Conservation (phyloP, 1,140 invertebrate genomes). For the Halesus radiatus region DNA sequence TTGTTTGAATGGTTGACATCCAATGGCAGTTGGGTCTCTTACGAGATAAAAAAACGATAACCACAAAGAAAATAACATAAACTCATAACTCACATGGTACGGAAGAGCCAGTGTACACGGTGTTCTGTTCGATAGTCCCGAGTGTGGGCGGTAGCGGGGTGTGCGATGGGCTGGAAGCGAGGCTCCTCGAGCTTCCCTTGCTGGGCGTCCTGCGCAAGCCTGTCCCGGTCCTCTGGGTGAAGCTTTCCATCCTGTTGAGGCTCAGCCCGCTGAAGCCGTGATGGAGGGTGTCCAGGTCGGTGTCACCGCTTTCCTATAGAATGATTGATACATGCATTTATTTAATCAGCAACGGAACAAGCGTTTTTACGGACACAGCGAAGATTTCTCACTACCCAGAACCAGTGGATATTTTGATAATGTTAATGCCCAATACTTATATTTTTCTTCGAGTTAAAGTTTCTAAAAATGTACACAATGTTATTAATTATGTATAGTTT, state of each 20-base stretch:
- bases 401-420: no score
- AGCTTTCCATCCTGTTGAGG: constrained; percentile 64
- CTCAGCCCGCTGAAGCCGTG: constrained; percentile 67
- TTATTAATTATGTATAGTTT: no score
- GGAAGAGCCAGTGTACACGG: constrained; percentile 14
- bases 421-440: no score
- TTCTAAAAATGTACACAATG: no score
- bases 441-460: no score
- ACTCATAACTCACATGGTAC: constrained; percentile 20
- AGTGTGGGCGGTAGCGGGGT: background rate
- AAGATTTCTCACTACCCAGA: no score
- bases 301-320: constrained; percentile 54
- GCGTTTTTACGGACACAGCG: no score
- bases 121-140: constrained; percentile 6
- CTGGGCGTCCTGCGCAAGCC: constrained; percentile 64
- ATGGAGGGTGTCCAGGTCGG: constrained; percentile 63
- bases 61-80: no score
- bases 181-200: constrained; percentile 66
- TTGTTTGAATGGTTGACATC: no score
- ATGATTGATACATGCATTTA: background rate
- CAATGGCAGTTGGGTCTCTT: no score
- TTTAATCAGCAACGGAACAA: no score
- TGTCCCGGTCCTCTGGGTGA: constrained; percentile 41
- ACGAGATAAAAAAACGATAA: no score
- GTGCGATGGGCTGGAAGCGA: constrained; percentile 33